Evolutionary conservation across 2,888 invertebrate genomes (phyloP).

Genomic region (Masnerella sp.): DNA sequence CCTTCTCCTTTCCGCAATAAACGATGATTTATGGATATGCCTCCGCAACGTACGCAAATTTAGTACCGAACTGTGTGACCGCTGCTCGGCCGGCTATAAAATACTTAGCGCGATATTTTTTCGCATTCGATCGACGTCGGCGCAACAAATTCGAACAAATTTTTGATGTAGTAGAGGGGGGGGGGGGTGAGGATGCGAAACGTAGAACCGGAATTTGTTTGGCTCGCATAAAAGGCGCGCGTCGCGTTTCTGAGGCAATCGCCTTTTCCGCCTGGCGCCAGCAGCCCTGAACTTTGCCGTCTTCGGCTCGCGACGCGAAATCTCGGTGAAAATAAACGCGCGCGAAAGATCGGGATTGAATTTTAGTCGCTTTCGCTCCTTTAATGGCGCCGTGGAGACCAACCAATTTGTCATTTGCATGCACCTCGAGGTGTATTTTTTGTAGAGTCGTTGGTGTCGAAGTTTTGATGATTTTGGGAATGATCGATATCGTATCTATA

Average conservation of each 20-base stretch:
- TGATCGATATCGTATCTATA: too few species aligned
- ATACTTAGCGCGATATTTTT: conserved; percentile 55
- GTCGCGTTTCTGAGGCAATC: conserved; percentile 33
- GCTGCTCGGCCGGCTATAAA: conserved; percentile 58
- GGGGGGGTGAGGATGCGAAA: too few species aligned
- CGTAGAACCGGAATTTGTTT: conserved; percentile 31
- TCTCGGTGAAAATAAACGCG: conserved; percentile 50
- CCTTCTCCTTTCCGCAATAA: conserved; percentile 51
- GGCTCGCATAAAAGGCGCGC: conserved; percentile 18
- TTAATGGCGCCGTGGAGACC: conserved; percentile 69
- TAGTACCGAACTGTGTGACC: conserved; percentile 57
- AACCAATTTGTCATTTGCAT: conserved; percentile 65
- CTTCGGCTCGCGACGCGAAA: conserved; percentile 39
- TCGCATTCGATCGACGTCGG: too few species aligned
- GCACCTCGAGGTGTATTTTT: too few species aligned
- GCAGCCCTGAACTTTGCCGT: conserved; percentile 52
- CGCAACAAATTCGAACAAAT: too few species aligned
- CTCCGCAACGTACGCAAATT: conserved; percentile 56
- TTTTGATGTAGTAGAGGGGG: too few species aligned
- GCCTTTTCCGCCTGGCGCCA: conserved; percentile 49
- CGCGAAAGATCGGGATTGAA: conserved; percentile 46
- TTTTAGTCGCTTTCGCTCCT: conserved; percentile 74
- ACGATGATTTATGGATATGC: conserved; percentile 58
- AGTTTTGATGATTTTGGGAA: too few species aligned
- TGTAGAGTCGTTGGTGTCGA: too few species aligned